These are phyloP conservation scores for Oceanodroma tethys DNA, from an alignment of 2,113 vertebrate genomes.

Conservation along the genomic window DNA sequence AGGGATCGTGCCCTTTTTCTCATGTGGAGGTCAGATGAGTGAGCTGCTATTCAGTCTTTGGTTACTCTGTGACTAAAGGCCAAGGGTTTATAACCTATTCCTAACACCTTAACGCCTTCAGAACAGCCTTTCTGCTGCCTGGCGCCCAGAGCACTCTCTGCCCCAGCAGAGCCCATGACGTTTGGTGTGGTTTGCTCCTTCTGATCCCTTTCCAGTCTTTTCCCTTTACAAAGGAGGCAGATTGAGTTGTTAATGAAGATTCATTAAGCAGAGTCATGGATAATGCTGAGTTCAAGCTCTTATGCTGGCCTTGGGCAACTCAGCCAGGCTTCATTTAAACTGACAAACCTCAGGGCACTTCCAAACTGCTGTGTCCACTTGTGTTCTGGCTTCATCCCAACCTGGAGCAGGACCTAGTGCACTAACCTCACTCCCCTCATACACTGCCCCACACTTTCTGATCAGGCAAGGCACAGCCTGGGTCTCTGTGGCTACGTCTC, in stretches of 20 bases:
- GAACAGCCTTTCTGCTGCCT: neutral
- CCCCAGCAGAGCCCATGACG: neutral
- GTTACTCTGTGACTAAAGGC: neutral
- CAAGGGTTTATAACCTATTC: neutral
- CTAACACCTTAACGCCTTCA: neutral
- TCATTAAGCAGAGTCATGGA: neutral
- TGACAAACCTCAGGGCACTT: neutral
- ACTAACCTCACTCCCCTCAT: neutral
- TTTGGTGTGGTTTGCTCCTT: neutral
- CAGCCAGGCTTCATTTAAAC: neutral
- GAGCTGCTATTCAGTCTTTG: neutral
- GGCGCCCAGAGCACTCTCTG: neutral
- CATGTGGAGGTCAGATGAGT: neutral
- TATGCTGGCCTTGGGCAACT: neutral
- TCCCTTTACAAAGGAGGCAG: neutral
- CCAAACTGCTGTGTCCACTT: neutral
- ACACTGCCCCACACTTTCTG: rapidly evolving
- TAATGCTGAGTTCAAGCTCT: neutral
- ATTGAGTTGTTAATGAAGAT: neutral
- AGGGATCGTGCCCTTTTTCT: neutral
- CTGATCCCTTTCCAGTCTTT: neutral
- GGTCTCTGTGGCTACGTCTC: neutral
- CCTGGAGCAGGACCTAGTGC: neutral
- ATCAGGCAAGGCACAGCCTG: neutral
- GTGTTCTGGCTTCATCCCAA: neutral